These are phyloP conservation scores for Coelogynopora nodosa DNA, from an alignment of 2,888 invertebrate species.

Conservation along the genomic window DNA sequence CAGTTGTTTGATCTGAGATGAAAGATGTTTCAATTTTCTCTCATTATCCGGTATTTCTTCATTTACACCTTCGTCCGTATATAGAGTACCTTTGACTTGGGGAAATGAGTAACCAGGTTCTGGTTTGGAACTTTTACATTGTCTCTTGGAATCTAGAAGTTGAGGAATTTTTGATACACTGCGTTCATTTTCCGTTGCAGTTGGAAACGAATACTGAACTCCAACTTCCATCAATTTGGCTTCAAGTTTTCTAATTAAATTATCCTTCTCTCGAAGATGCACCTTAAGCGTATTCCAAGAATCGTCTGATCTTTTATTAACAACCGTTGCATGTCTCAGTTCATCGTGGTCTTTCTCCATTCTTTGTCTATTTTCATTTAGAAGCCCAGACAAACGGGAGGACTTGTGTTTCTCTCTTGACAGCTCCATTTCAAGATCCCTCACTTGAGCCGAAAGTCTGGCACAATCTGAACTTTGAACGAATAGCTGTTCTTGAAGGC, in stretches of 20 bases:
- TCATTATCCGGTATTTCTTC: not conserved
- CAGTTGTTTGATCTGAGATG: not conserved
- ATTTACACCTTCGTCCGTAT: not conserved
- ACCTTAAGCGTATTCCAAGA: not conserved
- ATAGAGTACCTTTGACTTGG: no score
- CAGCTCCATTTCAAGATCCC: not conserved
- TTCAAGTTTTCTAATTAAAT: not conserved
- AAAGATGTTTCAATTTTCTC: not conserved
- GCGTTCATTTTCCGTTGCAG: not conserved
- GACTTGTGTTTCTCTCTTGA: not conserved
- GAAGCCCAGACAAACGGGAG: not conserved
- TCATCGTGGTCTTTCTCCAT: not conserved
- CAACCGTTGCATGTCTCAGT: not conserved
- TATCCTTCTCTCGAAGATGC: not conserved
- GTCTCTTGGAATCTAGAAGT: not conserved
- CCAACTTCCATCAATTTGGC: not conserved
- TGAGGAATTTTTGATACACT: not conserved
- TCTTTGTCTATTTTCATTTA: not conserved
- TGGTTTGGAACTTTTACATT: no score
- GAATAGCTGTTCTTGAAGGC: not conserved
- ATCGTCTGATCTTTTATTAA: not conserved
- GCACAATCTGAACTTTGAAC: conserved; percentile 16
- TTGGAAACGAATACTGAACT: not conserved
- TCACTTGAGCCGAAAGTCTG: not conserved
- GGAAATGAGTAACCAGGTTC: no score